Percentiles rank a stretch among this genome's conserved stretches.
These are phyloP conservation scores for Anolis apletophallus DNA, from an alignment of 2,797 vertebrate genomes.

Conservation along the genomic window DNA sequence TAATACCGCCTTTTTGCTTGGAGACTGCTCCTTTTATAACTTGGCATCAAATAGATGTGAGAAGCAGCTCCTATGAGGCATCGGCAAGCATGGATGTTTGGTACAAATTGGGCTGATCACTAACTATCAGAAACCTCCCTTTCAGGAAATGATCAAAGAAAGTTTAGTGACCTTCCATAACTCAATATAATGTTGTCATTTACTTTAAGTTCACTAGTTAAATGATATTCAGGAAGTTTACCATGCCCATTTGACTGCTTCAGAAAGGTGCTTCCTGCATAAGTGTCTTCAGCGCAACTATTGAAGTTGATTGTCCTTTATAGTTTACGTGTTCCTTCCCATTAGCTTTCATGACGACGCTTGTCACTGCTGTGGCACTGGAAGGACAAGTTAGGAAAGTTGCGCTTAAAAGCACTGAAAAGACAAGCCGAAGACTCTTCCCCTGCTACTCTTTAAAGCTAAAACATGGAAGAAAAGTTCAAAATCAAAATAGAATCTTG, in stretches of 20 bases:
- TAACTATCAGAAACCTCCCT: neutral
- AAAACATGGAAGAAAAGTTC: neutral
- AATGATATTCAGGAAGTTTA: neutral
- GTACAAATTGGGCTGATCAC: neutral
- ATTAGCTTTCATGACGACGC: neutral
- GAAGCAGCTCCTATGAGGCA: neutral
- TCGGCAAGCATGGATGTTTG: constrained; percentile 11
- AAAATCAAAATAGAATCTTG: neutral
- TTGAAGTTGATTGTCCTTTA: neutral
- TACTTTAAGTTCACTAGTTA: neutral
- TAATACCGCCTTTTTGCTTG: constrained; percentile 1
- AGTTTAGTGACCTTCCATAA: neutral
- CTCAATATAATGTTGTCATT: constrained; percentile 36
- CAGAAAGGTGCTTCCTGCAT: neutral
- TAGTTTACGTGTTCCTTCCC: neutral
- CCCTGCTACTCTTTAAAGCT: neutral
- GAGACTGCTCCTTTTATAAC: neutral
- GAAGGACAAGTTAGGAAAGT: neutral
- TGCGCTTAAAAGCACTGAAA: neutral
- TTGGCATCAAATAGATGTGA: constrained; percentile 14
- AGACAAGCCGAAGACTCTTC: neutral
- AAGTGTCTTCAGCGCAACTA: neutral
- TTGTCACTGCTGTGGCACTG: neutral
- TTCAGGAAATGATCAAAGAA: neutral
- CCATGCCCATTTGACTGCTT: too few relatives aligned